A percentile compares a stretch with the other conserved stretches of the same genome.
These are phyloP conservation scores for Corythaixoides concolor DNA, from an alignment of 2,113 vertebrate species.

Conservation along the genomic window DNA sequence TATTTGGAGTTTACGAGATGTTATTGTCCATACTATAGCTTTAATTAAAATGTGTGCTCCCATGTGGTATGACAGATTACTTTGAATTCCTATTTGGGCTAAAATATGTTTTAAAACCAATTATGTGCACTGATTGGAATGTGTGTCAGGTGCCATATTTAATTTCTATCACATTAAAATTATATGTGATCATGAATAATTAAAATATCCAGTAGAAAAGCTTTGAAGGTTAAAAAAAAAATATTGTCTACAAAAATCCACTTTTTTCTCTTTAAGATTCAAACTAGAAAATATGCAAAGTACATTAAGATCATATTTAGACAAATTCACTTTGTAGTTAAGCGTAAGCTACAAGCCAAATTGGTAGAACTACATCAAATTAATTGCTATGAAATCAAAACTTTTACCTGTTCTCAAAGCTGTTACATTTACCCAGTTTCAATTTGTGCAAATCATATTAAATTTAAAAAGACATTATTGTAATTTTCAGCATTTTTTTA, in stretches of 20 bases:
- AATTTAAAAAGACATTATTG: neutral
- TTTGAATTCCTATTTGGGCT: neutral
- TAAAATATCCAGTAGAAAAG: neutral
- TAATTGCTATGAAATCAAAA: constrained; percentile 1
- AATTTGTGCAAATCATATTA: neutral
- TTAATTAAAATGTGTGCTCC: neutral
- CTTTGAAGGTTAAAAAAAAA: neutral
- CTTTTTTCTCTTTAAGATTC: neutral
- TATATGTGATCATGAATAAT: neutral
- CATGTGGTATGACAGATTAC: neutral
- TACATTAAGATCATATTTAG: neutral
- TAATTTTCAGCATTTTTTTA: neutral
- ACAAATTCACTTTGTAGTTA: neutral
- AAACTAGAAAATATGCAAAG: neutral
- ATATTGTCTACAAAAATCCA: neutral
- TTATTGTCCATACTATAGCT: neutral
- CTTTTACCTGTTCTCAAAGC: neutral
- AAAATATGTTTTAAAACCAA: neutral
- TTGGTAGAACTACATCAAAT: neutral
- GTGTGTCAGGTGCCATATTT: neutral
- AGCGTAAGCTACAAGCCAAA: neutral
- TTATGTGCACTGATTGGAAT: neutral
- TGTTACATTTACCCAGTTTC: neutral
- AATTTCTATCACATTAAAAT: constrained; percentile 1
- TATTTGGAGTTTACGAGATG: neutral